Evolutionary conservation across 1,140 invertebrate genomes (phyloP).

Genomic region (Agrilus planipennis): DNA sequence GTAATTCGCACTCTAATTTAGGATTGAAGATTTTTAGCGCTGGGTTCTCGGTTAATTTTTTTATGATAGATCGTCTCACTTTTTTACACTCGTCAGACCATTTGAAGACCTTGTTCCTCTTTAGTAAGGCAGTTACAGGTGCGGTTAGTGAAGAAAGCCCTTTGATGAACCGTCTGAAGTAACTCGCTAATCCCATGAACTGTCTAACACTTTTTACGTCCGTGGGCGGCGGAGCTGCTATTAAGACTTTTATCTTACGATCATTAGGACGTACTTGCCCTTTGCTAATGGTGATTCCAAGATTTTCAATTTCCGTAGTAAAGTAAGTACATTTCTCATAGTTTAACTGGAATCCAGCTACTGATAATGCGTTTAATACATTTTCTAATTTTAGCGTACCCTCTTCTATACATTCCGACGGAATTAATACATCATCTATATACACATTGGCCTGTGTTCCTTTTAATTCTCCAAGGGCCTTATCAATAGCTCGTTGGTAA

Average conservation of each 20-base stretch:
- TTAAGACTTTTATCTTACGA: slow-evolving; percentile 22
- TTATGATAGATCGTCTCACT: slow-evolving; percentile 19
- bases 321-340: slow-evolving; percentile 25
- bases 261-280: slow-evolving; percentile 20
- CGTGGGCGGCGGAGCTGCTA: slow-evolving; percentile 16
- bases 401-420: slow-evolving; percentile 20
- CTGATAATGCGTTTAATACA: slow-evolving; percentile 19
- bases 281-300: slow-evolving; percentile 17
- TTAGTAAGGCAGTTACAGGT: slow-evolving; percentile 25
- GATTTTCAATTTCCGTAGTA: slow-evolving; percentile 14
- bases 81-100: slow-evolving; percentile 27
- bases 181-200: no score
- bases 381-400: slow-evolving; percentile 20
- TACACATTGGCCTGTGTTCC: slow-evolving; percentile 17
- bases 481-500: slow-evolving; percentile 20
- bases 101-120: slow-evolving; percentile 21
- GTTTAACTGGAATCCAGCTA: slow-evolving; percentile 20
- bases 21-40: slow-evolving; percentile 19
- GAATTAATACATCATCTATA: slow-evolving; percentile 25
- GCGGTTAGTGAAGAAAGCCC: slow-evolving; percentile 25
- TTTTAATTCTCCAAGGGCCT: slow-evolving; percentile 7
- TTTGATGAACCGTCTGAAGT: slow-evolving; percentile 24
- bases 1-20: slow-evolving; percentile 18
- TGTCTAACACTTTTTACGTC: no score
- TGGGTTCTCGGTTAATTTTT: slow-evolving; percentile 12